Evolutionary conservation across 1,140 invertebrate genomes (phyloP), one percentile per base, ranked within the genome.

Genomic region (Diabrotica virgifera): DNA sequence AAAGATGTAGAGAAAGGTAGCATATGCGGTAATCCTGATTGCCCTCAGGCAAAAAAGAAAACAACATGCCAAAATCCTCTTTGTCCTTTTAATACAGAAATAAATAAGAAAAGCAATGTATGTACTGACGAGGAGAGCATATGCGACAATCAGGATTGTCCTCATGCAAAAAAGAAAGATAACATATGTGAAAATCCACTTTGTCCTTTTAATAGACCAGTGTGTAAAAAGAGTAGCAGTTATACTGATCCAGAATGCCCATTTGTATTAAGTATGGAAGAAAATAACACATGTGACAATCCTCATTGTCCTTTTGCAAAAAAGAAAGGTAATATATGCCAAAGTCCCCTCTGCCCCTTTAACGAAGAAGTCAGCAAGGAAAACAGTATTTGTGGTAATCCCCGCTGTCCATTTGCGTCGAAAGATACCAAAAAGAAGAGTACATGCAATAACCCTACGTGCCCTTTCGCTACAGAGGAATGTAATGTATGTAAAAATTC

Each of bases 11-110:
- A n/a, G n/a, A n/a, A n/a, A n/a, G n/a, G n/a, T n/a, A n/a, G 11
- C 40, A 58, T 63, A 35, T 74, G 73, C 52, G 61, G 60, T 35
- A 72, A 73, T 65, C 69, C 67, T 5, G 62, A 70, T 5, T 77
- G 74, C 62, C 69, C 72, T 7, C 74, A 55, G 50, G 62, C 8
- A 8, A 46, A 46, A n/a, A 46, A 38, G 7, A 59, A 64, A 5
- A 46, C n/a, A 2, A 36, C 62, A 50, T 71, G 72, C 51, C 62
- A 59, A 1, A 66, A 72, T 65, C 66, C 69, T 0, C 60, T 65
- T 52, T 74, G 71, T 63, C 71, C 71, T 7, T 71, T 62, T 40
- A 53, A 51, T 5, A 62, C 12, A 7, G 35, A 57, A 12, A 35
- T 24, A 14, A 24, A 57, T n/a, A 6, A n/a, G 24, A 24, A 24